phyloP scores from a whole-genome alignment of 2,797 vertebrate genomes.

The Taenioides sp. region DNA sequence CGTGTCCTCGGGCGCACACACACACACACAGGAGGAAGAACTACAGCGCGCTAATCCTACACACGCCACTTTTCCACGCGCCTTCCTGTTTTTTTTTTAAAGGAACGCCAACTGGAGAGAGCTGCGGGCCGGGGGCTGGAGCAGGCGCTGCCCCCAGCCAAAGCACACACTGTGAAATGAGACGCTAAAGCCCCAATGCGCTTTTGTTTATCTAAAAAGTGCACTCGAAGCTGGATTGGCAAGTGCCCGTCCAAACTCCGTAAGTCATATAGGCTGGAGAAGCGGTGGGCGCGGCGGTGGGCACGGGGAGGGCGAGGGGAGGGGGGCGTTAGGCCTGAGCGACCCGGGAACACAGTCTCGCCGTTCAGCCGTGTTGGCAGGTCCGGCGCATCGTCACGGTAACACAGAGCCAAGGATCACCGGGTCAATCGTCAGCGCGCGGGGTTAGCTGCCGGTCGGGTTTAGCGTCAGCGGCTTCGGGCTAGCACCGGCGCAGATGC shows the following conservation, averaged over 20 bases:
- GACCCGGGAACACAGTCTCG: constrained; percentile 67
- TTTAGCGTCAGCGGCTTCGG: constrained; percentile 48
- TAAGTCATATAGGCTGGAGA: constrained; percentile 84
- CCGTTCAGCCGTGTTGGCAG: constrained; percentile 75
- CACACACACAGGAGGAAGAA: constrained; percentile 77
- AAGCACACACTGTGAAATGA: constrained; percentile 90
- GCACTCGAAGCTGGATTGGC: constrained; percentile 87
- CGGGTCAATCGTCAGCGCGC: constrained; percentile 80
- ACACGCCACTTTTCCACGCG: constrained; percentile 58
- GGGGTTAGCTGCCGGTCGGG: constrained; percentile 68
- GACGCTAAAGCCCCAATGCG: constrained; percentile 86
- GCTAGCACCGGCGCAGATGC: constrained; percentile 21
- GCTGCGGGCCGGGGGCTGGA: constrained; percentile 79
- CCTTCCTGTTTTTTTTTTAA: constrained; percentile 44
- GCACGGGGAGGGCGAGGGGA: constrained; percentile 1
- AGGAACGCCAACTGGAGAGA: constrained; percentile 84
- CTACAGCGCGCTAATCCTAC: constrained; percentile 83
- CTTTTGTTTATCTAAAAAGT: constrained; percentile 90
- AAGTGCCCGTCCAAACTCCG: constrained; percentile 78
- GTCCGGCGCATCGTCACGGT: constrained; percentile 38
- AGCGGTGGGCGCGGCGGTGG: constrained; percentile 54
- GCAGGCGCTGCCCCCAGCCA: constrained; percentile 82
- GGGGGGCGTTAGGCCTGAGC: constrained; percentile 68
- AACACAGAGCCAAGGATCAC: constrained; percentile 70
- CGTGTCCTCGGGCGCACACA: constrained; percentile 56